Percentiles rank a stretch among this genome's conserved stretches.
phyloP scores from a whole-genome alignment of 1,140 invertebrate species.

The Pseudomyrmex cubaensis region DNA sequence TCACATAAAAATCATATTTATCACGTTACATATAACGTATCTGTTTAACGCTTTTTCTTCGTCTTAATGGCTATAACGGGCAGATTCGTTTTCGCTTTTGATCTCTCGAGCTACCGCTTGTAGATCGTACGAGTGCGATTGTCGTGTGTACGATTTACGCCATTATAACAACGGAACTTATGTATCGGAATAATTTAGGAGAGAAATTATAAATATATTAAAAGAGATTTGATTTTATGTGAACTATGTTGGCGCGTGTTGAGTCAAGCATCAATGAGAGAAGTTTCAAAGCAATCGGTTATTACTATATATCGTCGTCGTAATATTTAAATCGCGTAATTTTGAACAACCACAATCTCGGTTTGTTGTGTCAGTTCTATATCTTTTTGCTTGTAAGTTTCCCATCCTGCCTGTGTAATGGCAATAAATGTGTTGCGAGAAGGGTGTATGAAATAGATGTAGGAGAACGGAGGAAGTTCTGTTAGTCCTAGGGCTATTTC shows the following conservation, averaged over 20 bases:
- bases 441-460: slow-evolving; percentile 70
- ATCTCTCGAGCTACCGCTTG: slow-evolving; percentile 71
- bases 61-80: slow-evolving; percentile 55
- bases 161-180: slow-evolving; percentile 76
- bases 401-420: slow-evolving; percentile 68
- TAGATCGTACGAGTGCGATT: slow-evolving; percentile 77
- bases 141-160: slow-evolving; percentile 79
- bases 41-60: slow-evolving; percentile 63
- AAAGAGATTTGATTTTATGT: background rate
- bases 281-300: slow-evolving; percentile 69
- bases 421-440: slow-evolving; percentile 75
- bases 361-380: slow-evolving; percentile 67
- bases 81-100: slow-evolving; percentile 68
- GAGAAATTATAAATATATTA: background rate
- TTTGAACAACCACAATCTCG: slow-evolving; percentile 40
- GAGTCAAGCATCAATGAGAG: background rate
- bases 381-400: slow-evolving; percentile 82
- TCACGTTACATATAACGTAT: slow-evolving; percentile 72
- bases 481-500: slow-evolving; percentile 53
- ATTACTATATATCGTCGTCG: slow-evolving; percentile 66
- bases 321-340: too few relatives aligned
- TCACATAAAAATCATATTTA: slow-evolving; percentile 84
- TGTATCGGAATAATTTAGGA: slow-evolving; percentile 12
- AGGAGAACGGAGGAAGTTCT: slow-evolving; percentile 65
- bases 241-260: background rate